Conservation (phyloP, 2,113 vertebrate species). For the Lates calcarifer region DNA sequence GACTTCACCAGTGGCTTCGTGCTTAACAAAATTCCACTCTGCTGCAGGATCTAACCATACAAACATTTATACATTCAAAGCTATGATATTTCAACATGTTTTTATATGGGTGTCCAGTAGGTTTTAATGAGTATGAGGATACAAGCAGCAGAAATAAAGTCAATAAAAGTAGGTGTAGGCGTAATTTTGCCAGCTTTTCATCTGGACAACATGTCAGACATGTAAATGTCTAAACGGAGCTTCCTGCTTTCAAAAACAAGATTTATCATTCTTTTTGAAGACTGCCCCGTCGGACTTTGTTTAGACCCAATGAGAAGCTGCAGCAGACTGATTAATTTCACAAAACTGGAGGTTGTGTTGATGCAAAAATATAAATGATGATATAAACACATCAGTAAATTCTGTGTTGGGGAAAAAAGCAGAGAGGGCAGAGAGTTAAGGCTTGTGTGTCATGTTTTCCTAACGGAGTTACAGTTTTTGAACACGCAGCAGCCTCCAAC, state of each 20-base stretch:
- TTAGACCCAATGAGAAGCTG: neutral
- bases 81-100: neutral
- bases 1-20: neutral
- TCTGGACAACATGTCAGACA: neutral
- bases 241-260: slow-evolving; percentile 37
- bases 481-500: slow-evolving; percentile 9
- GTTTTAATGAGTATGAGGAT: neutral
- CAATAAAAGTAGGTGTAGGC: neutral
- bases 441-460: neutral
- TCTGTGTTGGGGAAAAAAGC: neutral
- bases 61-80: neutral
- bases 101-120: neutral
- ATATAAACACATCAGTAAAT: slow-evolving; percentile 11
- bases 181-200: neutral
- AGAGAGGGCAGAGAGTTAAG: neutral
- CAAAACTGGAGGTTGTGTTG: neutral
- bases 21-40: neutral
- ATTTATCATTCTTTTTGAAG: slow-evolving; percentile 44
- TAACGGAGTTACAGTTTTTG: neutral
- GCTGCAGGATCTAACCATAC: neutral
- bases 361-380: neutral
- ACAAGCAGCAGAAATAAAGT: neutral
- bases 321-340: neutral
- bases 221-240: slow-evolving; percentile 11
- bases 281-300: neutral